These are phyloP conservation scores for Leucosticte australis DNA, from an alignment of 2,113 vertebrate species.

Conservation along the genomic window DNA sequence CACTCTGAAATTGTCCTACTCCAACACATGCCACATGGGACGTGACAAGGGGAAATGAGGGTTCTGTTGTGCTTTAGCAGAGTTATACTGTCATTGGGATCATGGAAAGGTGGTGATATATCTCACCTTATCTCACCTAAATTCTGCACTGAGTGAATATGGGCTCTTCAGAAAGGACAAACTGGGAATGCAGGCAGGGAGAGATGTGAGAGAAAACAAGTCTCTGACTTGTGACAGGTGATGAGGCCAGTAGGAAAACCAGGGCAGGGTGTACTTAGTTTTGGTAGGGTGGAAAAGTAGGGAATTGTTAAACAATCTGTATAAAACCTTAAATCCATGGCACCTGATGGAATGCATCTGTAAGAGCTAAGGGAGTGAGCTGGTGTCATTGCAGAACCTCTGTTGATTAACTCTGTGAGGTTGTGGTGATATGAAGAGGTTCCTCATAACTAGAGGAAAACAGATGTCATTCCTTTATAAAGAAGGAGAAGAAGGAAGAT, in stretches of 20 bases:
- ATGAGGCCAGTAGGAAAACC: background rate
- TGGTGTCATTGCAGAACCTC: background rate
- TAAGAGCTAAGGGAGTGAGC: background rate
- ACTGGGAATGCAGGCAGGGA: accelerated
- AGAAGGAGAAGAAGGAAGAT: background rate
- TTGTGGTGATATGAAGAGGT: background rate
- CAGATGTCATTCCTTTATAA: background rate
- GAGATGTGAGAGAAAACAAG: background rate
- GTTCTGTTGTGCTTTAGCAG: no score
- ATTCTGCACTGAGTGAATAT: background rate
- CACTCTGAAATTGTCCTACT: accelerated
- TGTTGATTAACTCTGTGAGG: background rate
- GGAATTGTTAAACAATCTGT: background rate
- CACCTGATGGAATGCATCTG: background rate
- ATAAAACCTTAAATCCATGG: background rate
- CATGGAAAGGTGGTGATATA: no score
- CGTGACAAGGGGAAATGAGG: background rate
- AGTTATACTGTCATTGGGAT: background rate
- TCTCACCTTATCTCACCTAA: no score
- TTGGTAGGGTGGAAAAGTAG: background rate
- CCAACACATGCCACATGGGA: accelerated
- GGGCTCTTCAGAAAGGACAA: background rate
- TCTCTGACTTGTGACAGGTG: background rate
- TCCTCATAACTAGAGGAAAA: background rate
- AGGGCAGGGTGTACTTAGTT: background rate